These are phyloP conservation scores for Bombus sylvicola DNA, from an alignment of 1,140 invertebrate species.

Conservation along the genomic window DNA sequence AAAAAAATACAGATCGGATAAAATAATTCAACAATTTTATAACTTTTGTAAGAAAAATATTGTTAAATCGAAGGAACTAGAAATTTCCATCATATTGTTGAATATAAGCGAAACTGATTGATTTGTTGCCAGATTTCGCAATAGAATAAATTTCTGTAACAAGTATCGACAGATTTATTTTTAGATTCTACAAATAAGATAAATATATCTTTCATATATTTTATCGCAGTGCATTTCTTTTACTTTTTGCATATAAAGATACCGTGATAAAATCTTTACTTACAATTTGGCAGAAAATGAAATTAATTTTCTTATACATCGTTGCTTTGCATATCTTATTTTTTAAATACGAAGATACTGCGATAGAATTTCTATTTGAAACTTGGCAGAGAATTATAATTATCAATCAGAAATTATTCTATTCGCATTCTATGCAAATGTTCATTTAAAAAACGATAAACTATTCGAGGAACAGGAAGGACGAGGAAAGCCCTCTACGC, in stretches of 20 bases:
- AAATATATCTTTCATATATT: background rate
- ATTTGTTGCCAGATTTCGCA: background rate
- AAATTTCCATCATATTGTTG: background rate
- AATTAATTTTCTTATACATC: background rate
- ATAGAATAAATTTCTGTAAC: background rate
- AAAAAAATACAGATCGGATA: background rate
- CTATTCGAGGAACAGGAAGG: conserved; percentile 12
- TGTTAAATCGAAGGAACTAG: background rate
- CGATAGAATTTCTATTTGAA: background rate
- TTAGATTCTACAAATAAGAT: background rate
- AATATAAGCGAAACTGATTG: background rate
- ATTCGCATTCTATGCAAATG: conserved; percentile 34
- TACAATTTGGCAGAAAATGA: background rate
- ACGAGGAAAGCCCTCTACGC: conserved; percentile 62
- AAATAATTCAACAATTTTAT: too few species aligned
- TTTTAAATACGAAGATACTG: background rate
- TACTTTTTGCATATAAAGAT: background rate
- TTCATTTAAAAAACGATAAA: conserved; percentile 36
- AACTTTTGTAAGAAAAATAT: background rate
- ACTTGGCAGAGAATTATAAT: background rate
- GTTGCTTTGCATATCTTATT: background rate
- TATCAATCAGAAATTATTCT: background rate
- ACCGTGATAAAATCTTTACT: background rate
- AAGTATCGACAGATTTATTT: background rate
- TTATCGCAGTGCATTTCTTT: background rate